Conservation (phyloP, 2,113 vertebrate genomes). For the Phyllostomus discolor region DNA sequence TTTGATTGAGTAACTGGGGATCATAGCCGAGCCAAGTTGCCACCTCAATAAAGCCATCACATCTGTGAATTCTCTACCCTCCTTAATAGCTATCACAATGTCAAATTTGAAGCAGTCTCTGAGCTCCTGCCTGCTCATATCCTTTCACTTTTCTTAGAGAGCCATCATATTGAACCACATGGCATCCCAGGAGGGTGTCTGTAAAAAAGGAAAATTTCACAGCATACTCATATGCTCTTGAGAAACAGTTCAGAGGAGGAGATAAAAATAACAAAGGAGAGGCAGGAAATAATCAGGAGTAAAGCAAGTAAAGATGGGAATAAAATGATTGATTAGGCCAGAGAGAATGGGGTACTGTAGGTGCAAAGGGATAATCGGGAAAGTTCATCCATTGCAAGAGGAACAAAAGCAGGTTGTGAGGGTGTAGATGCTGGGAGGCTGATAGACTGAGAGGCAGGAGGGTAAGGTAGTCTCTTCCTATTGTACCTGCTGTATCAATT, state of each 20-base stretch:
- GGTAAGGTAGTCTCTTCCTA: background rate
- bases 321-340: background rate
- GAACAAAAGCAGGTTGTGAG: background rate
- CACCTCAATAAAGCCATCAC: background rate
- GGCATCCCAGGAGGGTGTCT: background rate
- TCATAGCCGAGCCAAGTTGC: background rate
- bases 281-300: background rate
- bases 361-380: background rate
- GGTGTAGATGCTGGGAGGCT: background rate
- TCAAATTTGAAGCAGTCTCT: background rate
- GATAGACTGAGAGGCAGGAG: background rate
- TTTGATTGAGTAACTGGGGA: background rate
- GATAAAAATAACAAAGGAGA: background rate
- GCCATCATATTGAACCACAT: background rate
- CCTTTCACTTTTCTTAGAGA: background rate
- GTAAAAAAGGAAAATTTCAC: background rate
- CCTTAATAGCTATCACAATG: background rate
- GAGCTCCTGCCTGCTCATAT: background rate
- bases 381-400: background rate
- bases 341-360: background rate
- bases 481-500: background rate
- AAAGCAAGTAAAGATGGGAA: background rate
- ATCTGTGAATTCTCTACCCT: background rate
- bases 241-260: background rate
- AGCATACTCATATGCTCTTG: background rate